Evolutionary conservation across 92 coral and sea anemone genomes (phyloP).

Genomic region (Heliopora coerulea): DNA sequence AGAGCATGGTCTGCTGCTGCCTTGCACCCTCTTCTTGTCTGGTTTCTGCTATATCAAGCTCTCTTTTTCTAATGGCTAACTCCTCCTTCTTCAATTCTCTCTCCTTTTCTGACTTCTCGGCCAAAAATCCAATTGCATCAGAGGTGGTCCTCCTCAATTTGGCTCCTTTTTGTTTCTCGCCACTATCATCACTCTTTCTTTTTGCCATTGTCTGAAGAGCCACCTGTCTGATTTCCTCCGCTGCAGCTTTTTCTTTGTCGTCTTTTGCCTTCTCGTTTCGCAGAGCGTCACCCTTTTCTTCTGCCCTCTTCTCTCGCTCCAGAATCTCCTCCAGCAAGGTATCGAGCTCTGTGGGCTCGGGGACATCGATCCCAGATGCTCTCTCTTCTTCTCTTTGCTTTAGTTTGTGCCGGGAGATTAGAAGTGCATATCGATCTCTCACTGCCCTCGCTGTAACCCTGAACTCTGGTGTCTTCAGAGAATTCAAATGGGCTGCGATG

Average conservation of each 20-base stretch:
- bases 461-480: background rate
- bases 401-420: conserved; percentile 13
- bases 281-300: background rate
- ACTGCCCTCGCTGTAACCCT: conserved; percentile 31
- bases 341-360: conserved; percentile 36
- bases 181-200: background rate
- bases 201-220: conserved; percentile 52
- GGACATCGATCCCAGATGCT: conserved; percentile 40
- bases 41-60: background rate
- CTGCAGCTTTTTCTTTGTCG: conserved; percentile 30
- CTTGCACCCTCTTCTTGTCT: too few relatives aligned
- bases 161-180: conserved; percentile 30
- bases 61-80: conserved; percentile 3
- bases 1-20: too few relatives aligned
- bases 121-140: conserved; percentile 28
- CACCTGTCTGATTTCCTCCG: conserved; percentile 39
- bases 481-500: conserved; percentile 22
- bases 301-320: background rate
- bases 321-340: conserved; percentile 43
- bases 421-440: conserved; percentile 41
- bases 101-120: conserved; percentile 23
- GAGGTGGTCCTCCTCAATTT: conserved; percentile 14
- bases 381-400: conserved; percentile 48
- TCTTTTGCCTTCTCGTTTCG: conserved; percentile 7
- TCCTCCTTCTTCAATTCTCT: conserved; percentile 35